These are phyloP conservation scores for Acromyrmex echinatior DNA, from an alignment of 1,140 invertebrate species.

Conservation along the genomic window DNA sequence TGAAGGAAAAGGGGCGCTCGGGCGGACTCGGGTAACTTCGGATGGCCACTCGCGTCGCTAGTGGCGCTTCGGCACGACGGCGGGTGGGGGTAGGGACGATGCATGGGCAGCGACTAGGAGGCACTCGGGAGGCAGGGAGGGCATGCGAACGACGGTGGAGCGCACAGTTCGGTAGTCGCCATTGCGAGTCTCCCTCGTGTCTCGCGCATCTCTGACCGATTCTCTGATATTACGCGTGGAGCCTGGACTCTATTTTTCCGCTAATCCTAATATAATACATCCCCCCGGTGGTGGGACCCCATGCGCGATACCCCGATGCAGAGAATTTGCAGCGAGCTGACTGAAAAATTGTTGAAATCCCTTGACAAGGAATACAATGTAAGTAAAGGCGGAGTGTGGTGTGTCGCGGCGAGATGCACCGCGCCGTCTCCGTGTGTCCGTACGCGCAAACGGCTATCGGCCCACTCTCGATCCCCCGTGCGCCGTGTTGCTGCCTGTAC, in stretches of 20 bases:
- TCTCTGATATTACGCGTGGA: conserved; percentile 78
- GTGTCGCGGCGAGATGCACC: conserved; percentile 68
- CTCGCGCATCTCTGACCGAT: conserved; percentile 79
- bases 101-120: conserved; percentile 79
- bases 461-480: conserved; percentile 83
- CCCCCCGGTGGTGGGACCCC: conserved; percentile 80
- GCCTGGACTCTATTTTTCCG: conserved; percentile 76
- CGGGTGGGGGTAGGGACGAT: conserved; percentile 76
- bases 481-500: conserved; percentile 79
- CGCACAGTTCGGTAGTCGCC: conserved; percentile 85
- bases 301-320: conserved; percentile 87
- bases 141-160: conserved; percentile 80
- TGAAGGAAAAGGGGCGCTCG: conserved; percentile 39
- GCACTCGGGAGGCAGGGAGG: conserved; percentile 85
- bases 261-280: conserved; percentile 74
- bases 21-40: conserved; percentile 26
- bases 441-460: conserved; percentile 85
- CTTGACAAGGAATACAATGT: conserved; percentile 91
- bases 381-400: conserved; percentile 84
- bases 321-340: conserved; percentile 89
- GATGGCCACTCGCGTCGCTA: conserved; percentile 72
- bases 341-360: conserved; percentile 89
- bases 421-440: conserved; percentile 81
- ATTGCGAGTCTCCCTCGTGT: conserved; percentile 84
- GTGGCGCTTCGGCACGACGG: conserved; percentile 69